Conservation (phyloP, 2,797 vertebrate genomes). For the Pampus argenteus region DNA sequence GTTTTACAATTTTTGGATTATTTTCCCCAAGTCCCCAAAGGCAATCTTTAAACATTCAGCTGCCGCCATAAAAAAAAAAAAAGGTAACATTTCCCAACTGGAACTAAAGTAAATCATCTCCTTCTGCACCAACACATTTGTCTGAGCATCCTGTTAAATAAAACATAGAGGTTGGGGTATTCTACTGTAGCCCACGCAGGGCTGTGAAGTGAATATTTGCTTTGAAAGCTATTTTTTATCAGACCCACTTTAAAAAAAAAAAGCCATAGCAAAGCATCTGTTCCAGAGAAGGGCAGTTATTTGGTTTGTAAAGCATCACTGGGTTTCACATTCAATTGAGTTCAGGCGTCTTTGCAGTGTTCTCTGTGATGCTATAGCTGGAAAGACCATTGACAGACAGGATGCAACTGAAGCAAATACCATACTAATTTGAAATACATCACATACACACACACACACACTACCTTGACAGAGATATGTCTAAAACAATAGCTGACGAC, state of each 20-base stretch:
- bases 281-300: conserved; percentile 51
- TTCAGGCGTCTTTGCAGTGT: conserved; percentile 14
- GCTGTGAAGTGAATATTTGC: conserved; percentile 54
- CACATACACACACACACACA: conserved; percentile 10
- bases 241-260: conserved; percentile 30
- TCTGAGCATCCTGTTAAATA: conserved; percentile 56
- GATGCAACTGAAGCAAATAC: conserved; percentile 72
- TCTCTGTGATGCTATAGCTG: conserved; percentile 52
- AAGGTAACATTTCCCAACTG: conserved; percentile 26
- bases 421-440: conserved; percentile 57
- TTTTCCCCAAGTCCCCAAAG: not conserved
- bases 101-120: conserved; percentile 39
- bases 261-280: conserved; percentile 57
- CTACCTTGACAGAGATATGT: conserved; percentile 16
- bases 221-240: conserved; percentile 65
- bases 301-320: conserved; percentile 67
- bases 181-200: conserved; percentile 5
- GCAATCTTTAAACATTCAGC: conserved; percentile 29
- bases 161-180: conserved; percentile 47
- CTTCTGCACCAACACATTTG: conserved; percentile 30
- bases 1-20: conserved; percentile 19
- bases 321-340: conserved; percentile 66
- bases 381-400: conserved; percentile 65
- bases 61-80: conserved; percentile 23
- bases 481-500: conserved; percentile 29